Conservation (phyloP, 2,888 invertebrate genomes). For the Euzophera pinguis region DNA sequence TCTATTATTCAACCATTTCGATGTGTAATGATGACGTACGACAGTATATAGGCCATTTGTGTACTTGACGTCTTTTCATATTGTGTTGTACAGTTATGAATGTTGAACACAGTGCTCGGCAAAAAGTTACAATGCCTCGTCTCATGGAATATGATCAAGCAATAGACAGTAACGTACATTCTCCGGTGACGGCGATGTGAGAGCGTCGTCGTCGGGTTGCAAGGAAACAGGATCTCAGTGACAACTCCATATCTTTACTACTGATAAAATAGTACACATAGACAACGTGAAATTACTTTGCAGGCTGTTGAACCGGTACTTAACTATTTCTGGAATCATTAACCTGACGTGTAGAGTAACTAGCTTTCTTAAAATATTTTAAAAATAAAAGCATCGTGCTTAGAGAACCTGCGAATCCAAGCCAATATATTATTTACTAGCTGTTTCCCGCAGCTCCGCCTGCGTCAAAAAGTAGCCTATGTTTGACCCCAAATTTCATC, state of each 20-base stretch:
- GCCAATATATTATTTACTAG: too few species aligned
- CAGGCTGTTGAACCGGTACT: conserved; percentile 50
- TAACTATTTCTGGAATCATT: conserved; percentile 51
- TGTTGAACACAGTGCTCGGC: conserved; percentile 28
- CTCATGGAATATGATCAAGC: conserved; percentile 32
- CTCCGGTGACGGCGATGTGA: conserved; percentile 45
- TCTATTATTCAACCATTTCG: conserved; percentile 1
- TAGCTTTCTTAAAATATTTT: neutral
- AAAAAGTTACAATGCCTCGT: conserved; percentile 41
- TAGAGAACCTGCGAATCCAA: too few species aligned
- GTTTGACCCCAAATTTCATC: too few species aligned
- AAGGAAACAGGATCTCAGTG: conserved; percentile 70
- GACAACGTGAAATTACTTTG: conserved; percentile 47
- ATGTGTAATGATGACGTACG: conserved; percentile 2
- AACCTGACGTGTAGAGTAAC: conserved; percentile 28
- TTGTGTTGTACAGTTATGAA: conserved; percentile 22
- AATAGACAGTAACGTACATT: conserved; percentile 53
- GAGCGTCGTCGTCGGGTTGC: conserved; percentile 47
- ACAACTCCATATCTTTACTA: conserved; percentile 45
- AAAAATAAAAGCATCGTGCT: too few species aligned
- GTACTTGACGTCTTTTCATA: conserved; percentile 23
- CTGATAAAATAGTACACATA: conserved; percentile 34
- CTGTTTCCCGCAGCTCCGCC: too few species aligned
- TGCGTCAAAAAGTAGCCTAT: too few species aligned
- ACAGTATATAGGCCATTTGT: neutral